Base-by-base conservation (phyloP, 2,797 vertebrate genomes). In the Pampus argenteus region DNA sequence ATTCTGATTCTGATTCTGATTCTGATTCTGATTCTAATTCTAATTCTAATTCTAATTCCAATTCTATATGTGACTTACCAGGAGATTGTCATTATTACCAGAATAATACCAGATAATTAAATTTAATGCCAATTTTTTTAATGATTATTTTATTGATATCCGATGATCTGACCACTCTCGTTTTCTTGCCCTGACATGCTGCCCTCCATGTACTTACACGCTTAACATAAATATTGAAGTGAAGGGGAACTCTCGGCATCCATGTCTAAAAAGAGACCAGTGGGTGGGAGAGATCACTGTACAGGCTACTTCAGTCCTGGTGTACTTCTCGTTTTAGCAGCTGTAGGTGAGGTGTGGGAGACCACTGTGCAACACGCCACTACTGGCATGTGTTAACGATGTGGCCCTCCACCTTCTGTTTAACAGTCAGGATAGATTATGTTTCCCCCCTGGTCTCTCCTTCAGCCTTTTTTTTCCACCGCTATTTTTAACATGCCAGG, bases 391-490 rank as follows among this genome's bases (percentile, higher is more conserved):
- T 76, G 77, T 71, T 67, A 73, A 66, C 62, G 50, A 48, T 26
- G 17, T 44, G 36, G 18, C 34, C 55, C 48, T 49, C 36, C 77
- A 78, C 69, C 74, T 68, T 71, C 71, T 69, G 57, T 45, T 70
- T 34, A 56, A 26, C 76, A 62, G 47, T 48, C 49, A 71, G 49
- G 28, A 34, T 36, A 34, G 26, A 65, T 71, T 20, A 65, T 64
- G n/a, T 69, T 58, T 29, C 34, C 34, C 44, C 52, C 42, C 20
- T 58, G 10, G 25, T 42, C 40, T 61, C 40, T 45, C 14, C 7
- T 9, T 38, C 14, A 20, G n/a, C 28, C 23, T 5, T 60, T 61
- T 5, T 60, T 61, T 20, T 42, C 51, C 51, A 51, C 45, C 20
- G 65, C 48, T 74, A 34, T 71, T 62, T 73, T 67, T 64, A 79